Base-by-base conservation (phyloP, 2,888 invertebrate species). In the Prostheceraeus crozeri region DNA sequence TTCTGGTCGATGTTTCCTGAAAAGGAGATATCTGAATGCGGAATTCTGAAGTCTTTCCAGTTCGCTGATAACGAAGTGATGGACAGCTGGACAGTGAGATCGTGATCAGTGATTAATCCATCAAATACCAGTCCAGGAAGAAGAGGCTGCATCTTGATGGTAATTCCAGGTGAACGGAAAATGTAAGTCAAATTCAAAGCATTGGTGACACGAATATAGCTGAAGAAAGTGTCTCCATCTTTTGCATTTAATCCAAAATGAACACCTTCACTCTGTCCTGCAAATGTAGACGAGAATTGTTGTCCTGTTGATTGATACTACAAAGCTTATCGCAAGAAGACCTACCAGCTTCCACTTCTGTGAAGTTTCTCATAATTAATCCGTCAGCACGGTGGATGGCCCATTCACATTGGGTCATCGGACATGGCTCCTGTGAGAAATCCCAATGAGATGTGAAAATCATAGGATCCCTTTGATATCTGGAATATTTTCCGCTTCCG, bases 391-490 rank as follows among this genome's bases (percentile, higher is more conserved):
- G 57, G 36, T 67, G 64, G 1, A 70, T 65, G 23, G 68, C 60
- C 69, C 69, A 69, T 56, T 67, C 62, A 45, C 66, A 68, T 14
- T 60, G 63, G 2, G 60, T 59, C 6, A 63, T 66, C 14, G 70
- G 70, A 60, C 70, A 70, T 0, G 68, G 68, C 51, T 70, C 70
- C 4, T 67, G 68, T 4, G 64, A 62, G 4, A 67, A 65, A 52
- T 69, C 68, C 70, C 70, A 70, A n/a, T 57, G 55, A 2, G 69
- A 67, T 28, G 60, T 63, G n/a, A 48, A 14, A 4, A 6, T 19
- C 4, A 6, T 48, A 4, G 48, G 8, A 68, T 63, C 1, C 62
- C 53, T 45, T 63, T 64, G 48, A 21, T 19, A 19, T 23, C 23
- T 8, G 10, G 16, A 8, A 3, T 21, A 6, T 21, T 59, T 57